phyloP scores from a whole-genome alignment of 1,140 invertebrate genomes.

The Eurosta solidaginis region DNA sequence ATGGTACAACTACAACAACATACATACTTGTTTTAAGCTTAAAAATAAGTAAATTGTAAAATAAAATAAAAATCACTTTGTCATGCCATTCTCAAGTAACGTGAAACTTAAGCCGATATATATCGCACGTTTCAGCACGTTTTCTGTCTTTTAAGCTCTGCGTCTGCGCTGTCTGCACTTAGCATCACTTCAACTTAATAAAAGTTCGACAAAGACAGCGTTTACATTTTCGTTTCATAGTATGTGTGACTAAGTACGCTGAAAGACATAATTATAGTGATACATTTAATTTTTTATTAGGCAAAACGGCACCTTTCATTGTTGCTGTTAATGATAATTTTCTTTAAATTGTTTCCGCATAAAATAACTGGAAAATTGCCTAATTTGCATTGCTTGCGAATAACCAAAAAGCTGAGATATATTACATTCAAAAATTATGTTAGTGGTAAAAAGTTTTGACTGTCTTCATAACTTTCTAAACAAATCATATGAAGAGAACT shows the following conservation, averaged over 20 bases:
- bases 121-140: not conserved
- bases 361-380: too few relatives aligned
- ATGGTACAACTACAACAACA: not conserved
- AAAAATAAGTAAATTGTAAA: not conserved
- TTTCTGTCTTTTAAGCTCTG: not conserved
- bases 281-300: not conserved
- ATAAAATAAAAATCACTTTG: not conserved
- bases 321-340: too few relatives aligned
- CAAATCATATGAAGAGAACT: too few relatives aligned
- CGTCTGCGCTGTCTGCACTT: not conserved
- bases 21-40: not conserved
- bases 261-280: not conserved
- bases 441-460: too few relatives aligned
- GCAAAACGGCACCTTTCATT: too few relatives aligned
- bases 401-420: too few relatives aligned
- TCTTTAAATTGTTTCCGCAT: too few relatives aligned
- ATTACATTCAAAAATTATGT: too few relatives aligned
- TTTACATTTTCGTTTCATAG: not conserved
- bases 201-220: not conserved
- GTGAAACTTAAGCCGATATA: slow-evolving; percentile 3
- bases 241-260: not conserved
- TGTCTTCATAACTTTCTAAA: too few relatives aligned
- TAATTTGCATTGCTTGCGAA: too few relatives aligned
- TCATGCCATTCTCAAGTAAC: slow-evolving; percentile 16
- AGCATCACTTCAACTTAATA: not conserved